Evolutionary conservation across 2,888 invertebrate genomes (phyloP).

Genomic region (Charanyca ferruginea): DNA sequence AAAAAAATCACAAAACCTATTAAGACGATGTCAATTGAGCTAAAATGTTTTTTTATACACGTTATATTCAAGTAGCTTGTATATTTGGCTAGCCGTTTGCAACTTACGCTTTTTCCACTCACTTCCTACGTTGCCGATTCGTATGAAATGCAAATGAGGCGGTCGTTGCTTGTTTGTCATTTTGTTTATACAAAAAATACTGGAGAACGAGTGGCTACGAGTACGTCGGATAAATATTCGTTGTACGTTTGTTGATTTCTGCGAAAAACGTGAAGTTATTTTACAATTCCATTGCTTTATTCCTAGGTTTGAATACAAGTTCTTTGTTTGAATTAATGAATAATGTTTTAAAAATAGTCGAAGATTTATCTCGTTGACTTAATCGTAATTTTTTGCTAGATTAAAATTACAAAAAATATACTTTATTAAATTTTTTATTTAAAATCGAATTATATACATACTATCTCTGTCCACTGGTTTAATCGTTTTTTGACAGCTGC

Average conservation of each 20-base stretch:
- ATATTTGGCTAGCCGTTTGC: conserved; percentile 31
- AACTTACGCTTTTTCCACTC: conserved; percentile 32
- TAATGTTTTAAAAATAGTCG: background rate
- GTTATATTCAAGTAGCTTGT: conserved; percentile 21
- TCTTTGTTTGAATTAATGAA: background rate
- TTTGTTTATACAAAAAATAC: conserved; percentile 61
- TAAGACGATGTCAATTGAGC: no score
- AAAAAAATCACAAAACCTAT: no score
- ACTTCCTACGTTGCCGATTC: conserved; percentile 53
- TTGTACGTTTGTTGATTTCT: conserved; percentile 32
- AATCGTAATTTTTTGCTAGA: no score
- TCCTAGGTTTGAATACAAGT: background rate
- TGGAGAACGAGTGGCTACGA: conserved; percentile 24
- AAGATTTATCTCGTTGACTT: no score
- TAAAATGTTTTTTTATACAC: background rate
- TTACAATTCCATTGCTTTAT: conserved; percentile 9
- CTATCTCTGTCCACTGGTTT: no score
- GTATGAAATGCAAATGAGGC: conserved; percentile 69
- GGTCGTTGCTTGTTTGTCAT: conserved; percentile 63
- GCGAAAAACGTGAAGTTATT: conserved; percentile 23
- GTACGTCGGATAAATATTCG: conserved; percentile 39
- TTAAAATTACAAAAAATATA: no score
- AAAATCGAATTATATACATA: no score
- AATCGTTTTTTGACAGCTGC: no score
- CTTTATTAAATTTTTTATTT: no score